Conservation (phyloP, 2,113 vertebrate genomes). For the Rhinogobius similis region DNA sequence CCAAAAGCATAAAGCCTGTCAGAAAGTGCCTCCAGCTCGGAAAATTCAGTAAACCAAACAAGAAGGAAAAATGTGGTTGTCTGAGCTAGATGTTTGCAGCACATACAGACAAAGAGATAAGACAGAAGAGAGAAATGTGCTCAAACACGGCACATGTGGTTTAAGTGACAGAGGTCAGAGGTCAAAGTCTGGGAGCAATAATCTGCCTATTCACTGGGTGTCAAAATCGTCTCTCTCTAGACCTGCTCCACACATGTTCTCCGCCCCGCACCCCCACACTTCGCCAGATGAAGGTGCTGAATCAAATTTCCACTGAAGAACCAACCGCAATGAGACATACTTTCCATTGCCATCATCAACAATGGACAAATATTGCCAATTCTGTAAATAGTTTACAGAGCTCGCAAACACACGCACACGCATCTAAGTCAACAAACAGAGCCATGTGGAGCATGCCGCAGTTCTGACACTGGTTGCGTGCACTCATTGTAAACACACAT, state of each 20-base stretch:
- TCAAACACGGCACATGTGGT: constrained; percentile 33
- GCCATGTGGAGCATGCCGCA: constrained; percentile 9
- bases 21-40: constrained; percentile 69
- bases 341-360: constrained; percentile 72
- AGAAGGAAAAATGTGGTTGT: constrained; percentile 47
- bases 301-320: constrained; percentile 61
- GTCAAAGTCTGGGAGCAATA: constrained; percentile 32
- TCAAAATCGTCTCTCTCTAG: constrained; percentile 20
- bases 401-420: constrained; percentile 51
- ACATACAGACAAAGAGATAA: constrained; percentile 21
- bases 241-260: constrained; percentile 15
- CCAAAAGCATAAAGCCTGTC: constrained; percentile 55
- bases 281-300: constrained; percentile 57
- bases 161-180: constrained; percentile 39
- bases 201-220: constrained; percentile 40
- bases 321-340: constrained; percentile 66
- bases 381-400: constrained; percentile 68
- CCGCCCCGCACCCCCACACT: constrained; percentile 5
- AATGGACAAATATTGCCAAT: constrained; percentile 60
- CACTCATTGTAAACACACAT: constrained; percentile 11
- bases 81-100: constrained; percentile 31
- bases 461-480: constrained; percentile 13
- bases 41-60: constrained; percentile 75
- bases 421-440: constrained; percentile 31
- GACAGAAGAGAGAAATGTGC: constrained; percentile 1